These are phyloP conservation scores for Philhelius pedissequus DNA, from an alignment of 2,888 invertebrate genomes.

Conservation along the genomic window DNA sequence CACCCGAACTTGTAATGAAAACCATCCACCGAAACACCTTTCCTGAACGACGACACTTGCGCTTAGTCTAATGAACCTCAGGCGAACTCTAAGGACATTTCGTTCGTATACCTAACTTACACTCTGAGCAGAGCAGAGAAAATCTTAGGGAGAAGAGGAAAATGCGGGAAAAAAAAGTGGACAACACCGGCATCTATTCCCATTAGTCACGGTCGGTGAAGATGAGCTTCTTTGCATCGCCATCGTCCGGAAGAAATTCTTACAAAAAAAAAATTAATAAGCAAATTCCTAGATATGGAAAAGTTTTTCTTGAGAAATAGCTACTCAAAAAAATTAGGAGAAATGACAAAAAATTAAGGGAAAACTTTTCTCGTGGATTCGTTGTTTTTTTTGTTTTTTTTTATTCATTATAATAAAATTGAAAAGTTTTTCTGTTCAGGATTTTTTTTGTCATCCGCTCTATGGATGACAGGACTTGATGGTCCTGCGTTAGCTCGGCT, in stretches of 20 bases:
- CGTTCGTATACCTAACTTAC: background rate
- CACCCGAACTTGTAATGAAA: slow-evolving; percentile 61
- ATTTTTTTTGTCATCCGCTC: background rate
- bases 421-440: slow-evolving; percentile 53
- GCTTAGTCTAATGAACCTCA: slow-evolving; percentile 67
- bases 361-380: slow-evolving; percentile 55
- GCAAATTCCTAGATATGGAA: slow-evolving; percentile 67
- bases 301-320: slow-evolving; percentile 48
- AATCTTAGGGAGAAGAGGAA: background rate
- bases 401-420: slow-evolving; percentile 65
- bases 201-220: slow-evolving; percentile 66
- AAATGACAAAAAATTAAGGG: slow-evolving; percentile 53
- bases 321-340: slow-evolving; percentile 34
- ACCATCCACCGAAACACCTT: slow-evolving; percentile 68
- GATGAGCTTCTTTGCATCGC: slow-evolving; percentile 49
- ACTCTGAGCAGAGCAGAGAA: slow-evolving; percentile 7
- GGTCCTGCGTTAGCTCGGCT: slow-evolving; percentile 2
- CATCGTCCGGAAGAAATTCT: slow-evolving; percentile 29
- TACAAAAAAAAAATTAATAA: slow-evolving; percentile 66
- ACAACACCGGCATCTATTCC: slow-evolving; percentile 69
- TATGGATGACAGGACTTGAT: background rate
- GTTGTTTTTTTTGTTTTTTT: slow-evolving; percentile 19
- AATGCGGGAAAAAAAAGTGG: slow-evolving; percentile 53
- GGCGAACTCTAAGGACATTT: slow-evolving; percentile 31
- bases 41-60: slow-evolving; percentile 59